Percentiles rank a stretch among this genome's conserved stretches.
Evolutionary conservation across 1,140 invertebrate species (phyloP).

Genomic region (Drosophila biarmipes): DNA sequence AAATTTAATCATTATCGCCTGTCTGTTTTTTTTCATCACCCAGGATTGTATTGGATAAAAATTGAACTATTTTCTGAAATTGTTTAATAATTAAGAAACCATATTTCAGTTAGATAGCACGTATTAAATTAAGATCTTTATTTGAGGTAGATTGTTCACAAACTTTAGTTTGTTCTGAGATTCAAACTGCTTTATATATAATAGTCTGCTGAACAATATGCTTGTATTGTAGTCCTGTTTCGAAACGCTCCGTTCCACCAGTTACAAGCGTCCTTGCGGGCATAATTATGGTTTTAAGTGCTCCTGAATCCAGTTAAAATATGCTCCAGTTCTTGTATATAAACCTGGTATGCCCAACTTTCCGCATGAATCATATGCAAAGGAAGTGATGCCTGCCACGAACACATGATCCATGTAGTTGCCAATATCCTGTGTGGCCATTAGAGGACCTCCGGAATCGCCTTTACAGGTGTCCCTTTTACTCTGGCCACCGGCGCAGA

Average conservation of each 20-base stretch:
- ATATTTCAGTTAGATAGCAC: no score
- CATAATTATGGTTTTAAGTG: slow-evolving; percentile 81
- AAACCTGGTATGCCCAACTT: slow-evolving; percentile 87
- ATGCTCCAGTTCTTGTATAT: slow-evolving; percentile 89
- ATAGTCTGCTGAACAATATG: no score
- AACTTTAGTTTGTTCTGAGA: no score
- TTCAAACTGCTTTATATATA: no score
- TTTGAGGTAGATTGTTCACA: no score
- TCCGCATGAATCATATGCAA: slow-evolving; percentile 90
- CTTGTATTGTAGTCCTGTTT: no score
- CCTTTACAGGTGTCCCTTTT: slow-evolving; percentile 88
- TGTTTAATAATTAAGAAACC: no score
- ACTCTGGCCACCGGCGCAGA: slow-evolving; percentile 87
- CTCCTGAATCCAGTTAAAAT: slow-evolving; percentile 88
- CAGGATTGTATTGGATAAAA: no score
- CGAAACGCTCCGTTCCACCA: no score
- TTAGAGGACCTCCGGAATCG: slow-evolving; percentile 90
- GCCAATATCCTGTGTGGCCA: slow-evolving; percentile 51
- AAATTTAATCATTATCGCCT: slow-evolving; percentile 43
- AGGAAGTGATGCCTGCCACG: slow-evolving; percentile 88
- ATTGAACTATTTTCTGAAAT: no score
- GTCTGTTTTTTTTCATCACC: neutral
- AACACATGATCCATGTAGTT: slow-evolving; percentile 50
- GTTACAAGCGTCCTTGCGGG: no score
- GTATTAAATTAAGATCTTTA: no score